A percentile compares a stretch with the other conserved stretches of the same genome.
These are phyloP conservation scores for Hydropotes inermis DNA, from an alignment of 2,113 vertebrate genomes.

Conservation along the genomic window DNA sequence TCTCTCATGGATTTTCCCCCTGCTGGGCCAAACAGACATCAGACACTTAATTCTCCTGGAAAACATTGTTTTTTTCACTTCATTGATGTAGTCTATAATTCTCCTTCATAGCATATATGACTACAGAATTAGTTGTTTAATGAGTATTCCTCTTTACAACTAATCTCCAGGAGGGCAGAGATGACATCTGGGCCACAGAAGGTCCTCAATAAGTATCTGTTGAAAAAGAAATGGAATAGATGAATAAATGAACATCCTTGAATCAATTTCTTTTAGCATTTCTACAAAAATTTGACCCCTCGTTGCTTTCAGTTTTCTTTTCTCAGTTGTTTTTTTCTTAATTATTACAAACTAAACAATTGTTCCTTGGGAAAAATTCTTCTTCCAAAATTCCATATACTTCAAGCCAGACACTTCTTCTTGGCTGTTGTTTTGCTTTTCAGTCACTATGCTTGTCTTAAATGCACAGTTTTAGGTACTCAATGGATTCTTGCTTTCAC, in stretches of 20 bases:
- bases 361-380: background rate
- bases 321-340: background rate
- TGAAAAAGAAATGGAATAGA: background rate
- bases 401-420: background rate
- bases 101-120: slow-evolving; percentile 45
- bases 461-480: background rate
- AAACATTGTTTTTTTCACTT: slow-evolving; percentile 76
- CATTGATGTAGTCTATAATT: slow-evolving; percentile 66
- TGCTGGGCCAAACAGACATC: background rate
- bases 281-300: background rate
- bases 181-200: background rate
- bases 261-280: background rate
- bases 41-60: slow-evolving; percentile 70
- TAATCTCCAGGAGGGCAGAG: background rate
- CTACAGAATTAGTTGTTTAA: background rate
- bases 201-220: background rate
- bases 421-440: background rate
- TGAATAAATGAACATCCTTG: background rate
- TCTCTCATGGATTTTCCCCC: background rate
- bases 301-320: background rate
- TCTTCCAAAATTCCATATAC: background rate
- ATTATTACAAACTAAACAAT: background rate
- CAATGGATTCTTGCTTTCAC: background rate
- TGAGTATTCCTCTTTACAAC: background rate
- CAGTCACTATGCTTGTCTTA: background rate